phyloP scores from a whole-genome alignment of 2,797 vertebrate genomes.

The Tenualosa ilisha region DNA sequence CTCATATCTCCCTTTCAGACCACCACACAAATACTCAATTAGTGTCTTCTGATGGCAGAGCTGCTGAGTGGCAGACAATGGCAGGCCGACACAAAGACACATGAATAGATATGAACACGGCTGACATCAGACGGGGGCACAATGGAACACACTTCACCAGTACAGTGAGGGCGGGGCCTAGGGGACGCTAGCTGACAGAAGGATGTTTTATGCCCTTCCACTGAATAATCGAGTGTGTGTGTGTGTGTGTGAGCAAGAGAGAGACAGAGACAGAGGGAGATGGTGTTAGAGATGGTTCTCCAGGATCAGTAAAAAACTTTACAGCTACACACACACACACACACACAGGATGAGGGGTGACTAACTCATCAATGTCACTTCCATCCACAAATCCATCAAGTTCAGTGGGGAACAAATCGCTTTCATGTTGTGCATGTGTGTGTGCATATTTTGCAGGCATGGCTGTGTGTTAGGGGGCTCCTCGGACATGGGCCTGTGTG shows the following conservation, averaged over 20 bases:
- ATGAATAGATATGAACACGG: constrained; percentile 12
- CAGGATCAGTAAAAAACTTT: not conserved
- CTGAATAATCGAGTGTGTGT: not conserved
- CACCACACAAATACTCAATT: not conserved
- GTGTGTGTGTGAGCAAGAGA: not conserved
- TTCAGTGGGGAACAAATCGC: not conserved
- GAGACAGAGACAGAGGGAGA: not conserved
- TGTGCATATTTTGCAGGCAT: not conserved
- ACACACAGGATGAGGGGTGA: not conserved
- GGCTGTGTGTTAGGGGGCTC: not conserved
- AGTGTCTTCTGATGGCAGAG: not conserved
- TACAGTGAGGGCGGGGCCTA: not conserved
- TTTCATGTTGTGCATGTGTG: not conserved
- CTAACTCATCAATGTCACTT: not conserved
- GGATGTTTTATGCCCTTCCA: not conserved
- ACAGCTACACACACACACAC: not conserved
- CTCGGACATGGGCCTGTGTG: not conserved
- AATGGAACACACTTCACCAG: not conserved
- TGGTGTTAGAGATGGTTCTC: too few relatives aligned
- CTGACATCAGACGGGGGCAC: not conserved
- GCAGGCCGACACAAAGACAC: not conserved
- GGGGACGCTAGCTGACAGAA: not conserved
- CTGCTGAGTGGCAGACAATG: not conserved
- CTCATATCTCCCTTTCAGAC: not conserved
- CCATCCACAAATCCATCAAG: not conserved